These are phyloP conservation scores for Dinoponera quadriceps DNA, from an alignment of 1,140 invertebrate genomes.

Conservation along the genomic window DNA sequence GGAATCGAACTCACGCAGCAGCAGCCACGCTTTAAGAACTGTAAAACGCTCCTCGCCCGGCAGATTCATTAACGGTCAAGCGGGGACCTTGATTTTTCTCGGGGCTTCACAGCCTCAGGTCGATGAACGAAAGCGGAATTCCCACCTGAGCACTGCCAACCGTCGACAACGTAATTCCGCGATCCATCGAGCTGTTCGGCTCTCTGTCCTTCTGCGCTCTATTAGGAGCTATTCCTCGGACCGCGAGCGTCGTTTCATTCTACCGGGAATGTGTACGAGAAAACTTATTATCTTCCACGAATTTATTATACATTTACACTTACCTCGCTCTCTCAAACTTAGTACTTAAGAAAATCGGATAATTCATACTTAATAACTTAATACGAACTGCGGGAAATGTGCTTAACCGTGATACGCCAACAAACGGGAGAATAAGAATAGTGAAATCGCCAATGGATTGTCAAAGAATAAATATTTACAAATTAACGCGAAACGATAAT, in stretches of 20 bases:
- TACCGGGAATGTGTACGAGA: slow-evolving; percentile 11
- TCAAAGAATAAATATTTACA: no score
- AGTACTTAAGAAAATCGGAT: no score
- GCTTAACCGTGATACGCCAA: no score
- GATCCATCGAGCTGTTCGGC: neutral
- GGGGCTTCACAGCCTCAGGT: slow-evolving; percentile 27
- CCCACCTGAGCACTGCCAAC: neutral
- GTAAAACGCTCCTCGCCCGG: neutral
- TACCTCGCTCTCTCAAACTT: no score
- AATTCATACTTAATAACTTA: no score
- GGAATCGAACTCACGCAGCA: neutral
- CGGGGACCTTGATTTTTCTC: slow-evolving; percentile 33
- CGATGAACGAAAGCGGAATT: slow-evolving; percentile 47
- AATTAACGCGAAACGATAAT: no score
- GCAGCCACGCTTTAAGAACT: slow-evolving; percentile 27
- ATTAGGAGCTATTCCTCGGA: slow-evolving; percentile 57
- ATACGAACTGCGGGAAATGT: no score
- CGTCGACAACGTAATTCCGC: no score
- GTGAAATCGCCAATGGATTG: no score
- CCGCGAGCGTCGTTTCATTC: slow-evolving; percentile 61
- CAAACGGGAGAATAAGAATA: no score
- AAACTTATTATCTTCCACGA: neutral
- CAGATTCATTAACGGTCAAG: slow-evolving; percentile 24
- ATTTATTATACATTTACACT: slow-evolving; percentile 4
- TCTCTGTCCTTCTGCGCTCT: neutral